phyloP scores from a whole-genome alignment of 1,140 invertebrate genomes.

The Conus ventricosus region DNA sequence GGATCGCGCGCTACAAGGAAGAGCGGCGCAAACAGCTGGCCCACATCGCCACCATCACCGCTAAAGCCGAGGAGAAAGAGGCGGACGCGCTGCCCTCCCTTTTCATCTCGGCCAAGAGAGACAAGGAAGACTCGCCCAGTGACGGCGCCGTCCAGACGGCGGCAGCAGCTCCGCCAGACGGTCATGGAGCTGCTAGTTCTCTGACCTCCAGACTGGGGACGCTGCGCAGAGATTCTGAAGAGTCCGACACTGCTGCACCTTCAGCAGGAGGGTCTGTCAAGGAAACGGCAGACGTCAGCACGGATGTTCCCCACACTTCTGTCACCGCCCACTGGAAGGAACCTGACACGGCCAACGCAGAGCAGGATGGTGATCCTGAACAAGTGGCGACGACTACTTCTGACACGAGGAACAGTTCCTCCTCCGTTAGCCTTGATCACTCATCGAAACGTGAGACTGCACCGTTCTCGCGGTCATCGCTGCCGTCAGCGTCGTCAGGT shows the following conservation, averaged over 20 bases:
- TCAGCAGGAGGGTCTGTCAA: not conserved
- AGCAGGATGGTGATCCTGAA: not conserved
- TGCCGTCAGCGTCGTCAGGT: not conserved
- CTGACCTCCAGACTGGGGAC: not conserved
- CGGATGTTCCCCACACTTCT: not conserved
- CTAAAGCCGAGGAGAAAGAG: not conserved
- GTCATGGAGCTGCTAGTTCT: not conserved
- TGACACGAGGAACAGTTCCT: not conserved
- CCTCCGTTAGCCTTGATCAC: not conserved
- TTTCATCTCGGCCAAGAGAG: conserved; percentile 11
- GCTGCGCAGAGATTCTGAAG: not conserved
- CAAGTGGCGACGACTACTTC: not conserved
- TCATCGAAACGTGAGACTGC: not conserved
- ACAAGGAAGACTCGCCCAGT: conserved; percentile 13
- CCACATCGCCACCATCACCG: conserved; percentile 29
- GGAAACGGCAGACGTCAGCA: not conserved
- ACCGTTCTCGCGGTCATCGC: not conserved
- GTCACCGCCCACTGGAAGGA: not conserved
- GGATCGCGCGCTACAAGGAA: conserved; percentile 42
- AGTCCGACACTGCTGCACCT: not conserved
- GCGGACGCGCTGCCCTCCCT: not conserved
- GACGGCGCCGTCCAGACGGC: not conserved
- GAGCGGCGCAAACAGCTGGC: conserved; percentile 36
- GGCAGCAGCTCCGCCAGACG: not conserved
- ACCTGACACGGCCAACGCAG: not conserved